Conservation (phyloP, 2,113 vertebrate species). For the Ceuthmochares aereus region DNA sequence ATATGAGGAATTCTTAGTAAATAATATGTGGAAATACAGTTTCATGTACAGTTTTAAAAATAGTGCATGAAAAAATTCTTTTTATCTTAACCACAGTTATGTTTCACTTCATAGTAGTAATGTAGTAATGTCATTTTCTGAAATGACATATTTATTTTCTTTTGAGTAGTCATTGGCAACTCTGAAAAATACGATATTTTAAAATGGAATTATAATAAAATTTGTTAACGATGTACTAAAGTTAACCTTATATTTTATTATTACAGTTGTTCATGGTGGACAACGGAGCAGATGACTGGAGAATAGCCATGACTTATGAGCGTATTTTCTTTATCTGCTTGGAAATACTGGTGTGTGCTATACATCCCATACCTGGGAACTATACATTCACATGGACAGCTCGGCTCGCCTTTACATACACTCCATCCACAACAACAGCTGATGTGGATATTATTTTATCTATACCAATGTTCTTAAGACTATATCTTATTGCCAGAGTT, state of each 20-base stretch:
- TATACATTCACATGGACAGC: constrained; percentile 99
- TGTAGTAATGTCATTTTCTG: background rate
- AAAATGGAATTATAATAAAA: background rate
- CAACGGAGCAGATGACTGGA: constrained; percentile 99
- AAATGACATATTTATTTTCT: background rate
- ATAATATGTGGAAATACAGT: background rate
- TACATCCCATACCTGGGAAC: constrained; percentile 98
- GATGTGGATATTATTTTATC: constrained; percentile 98
- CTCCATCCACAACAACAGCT: constrained; percentile 90
- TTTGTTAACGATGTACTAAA: constrained; percentile 60
- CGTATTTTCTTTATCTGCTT: constrained; percentile 99
- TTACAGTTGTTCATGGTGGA: constrained; percentile 99
- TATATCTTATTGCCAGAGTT: constrained; percentile 96
- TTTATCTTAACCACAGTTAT: background rate
- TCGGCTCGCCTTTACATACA: constrained; percentile 93
- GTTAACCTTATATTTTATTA: constrained; percentile 75
- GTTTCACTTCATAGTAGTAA: background rate
- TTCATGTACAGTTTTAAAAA: background rate
- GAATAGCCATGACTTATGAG: constrained; percentile 99
- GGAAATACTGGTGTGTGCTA: constrained; percentile 98
- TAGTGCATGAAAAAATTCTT: background rate
- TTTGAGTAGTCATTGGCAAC: background rate
- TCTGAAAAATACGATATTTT: background rate
- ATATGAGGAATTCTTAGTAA: background rate
- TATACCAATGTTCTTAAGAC: constrained; percentile 97